phyloP scores from a whole-genome alignment of 2,113 vertebrate species.

The Callospermophilus lateralis region DNA sequence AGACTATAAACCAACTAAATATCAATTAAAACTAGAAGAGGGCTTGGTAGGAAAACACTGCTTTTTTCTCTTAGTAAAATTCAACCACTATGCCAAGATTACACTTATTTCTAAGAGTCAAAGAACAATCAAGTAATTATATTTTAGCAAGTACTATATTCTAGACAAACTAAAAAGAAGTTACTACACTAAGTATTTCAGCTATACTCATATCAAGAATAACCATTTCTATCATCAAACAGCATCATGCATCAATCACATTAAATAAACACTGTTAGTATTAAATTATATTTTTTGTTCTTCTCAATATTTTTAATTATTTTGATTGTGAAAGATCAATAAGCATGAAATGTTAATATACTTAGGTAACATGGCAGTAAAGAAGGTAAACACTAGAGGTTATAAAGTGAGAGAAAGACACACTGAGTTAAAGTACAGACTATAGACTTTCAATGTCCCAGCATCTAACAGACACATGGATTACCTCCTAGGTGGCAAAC shows the following conservation, averaged over 20 bases:
- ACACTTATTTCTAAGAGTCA: background rate
- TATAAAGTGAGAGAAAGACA: background rate
- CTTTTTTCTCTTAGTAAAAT: slow-evolving; percentile 18
- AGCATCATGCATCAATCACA: background rate
- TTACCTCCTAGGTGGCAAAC: background rate
- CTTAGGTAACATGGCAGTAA: background rate
- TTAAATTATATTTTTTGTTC: background rate
- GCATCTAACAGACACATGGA: background rate
- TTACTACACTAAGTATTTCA: background rate
- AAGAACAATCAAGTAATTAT: background rate
- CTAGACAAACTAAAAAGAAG: background rate
- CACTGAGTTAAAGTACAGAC: background rate
- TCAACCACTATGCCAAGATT: background rate
- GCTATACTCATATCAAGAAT: background rate
- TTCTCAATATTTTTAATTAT: slow-evolving; percentile 37
- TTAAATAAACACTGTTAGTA: background rate
- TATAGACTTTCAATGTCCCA: background rate
- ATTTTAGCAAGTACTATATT: background rate
- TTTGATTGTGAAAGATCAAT: background rate
- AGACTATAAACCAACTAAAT: background rate
- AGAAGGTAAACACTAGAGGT: background rate
- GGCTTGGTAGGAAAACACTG: background rate
- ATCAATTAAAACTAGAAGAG: background rate
- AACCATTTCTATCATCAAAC: background rate
- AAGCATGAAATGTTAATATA: slow-evolving; percentile 10